These are phyloP conservation scores for Vanessa tameamea DNA, from an alignment of 1,140 invertebrate species.

Conservation along the genomic window DNA sequence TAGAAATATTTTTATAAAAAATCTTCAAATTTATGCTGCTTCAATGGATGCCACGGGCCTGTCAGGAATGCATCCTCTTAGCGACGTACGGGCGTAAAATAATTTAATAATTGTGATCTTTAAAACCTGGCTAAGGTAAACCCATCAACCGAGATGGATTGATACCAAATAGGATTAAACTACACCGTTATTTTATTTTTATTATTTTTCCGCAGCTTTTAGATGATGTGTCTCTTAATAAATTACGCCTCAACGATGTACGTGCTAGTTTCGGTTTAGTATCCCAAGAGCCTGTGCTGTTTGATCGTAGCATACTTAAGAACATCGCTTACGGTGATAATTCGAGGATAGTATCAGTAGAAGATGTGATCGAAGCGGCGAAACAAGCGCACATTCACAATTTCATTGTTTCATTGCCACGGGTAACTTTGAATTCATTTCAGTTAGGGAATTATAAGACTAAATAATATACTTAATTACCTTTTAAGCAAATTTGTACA, in stretches of 20 bases:
- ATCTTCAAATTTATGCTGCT: too few species aligned
- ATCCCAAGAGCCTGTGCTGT: slow-evolving; percentile 90
- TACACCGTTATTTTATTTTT: slow-evolving; percentile 7
- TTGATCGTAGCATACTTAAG: slow-evolving; percentile 88
- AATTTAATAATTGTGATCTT: too few species aligned
- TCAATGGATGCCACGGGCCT: too few species aligned
- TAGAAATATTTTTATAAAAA: too few species aligned
- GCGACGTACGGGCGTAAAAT: too few species aligned
- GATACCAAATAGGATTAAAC: too few species aligned
- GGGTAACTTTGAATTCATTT: background rate
- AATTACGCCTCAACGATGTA: slow-evolving; percentile 32
- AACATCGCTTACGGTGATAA: slow-evolving; percentile 93
- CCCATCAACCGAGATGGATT: too few species aligned
- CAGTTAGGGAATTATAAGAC: too few species aligned
- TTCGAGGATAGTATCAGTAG: slow-evolving; percentile 80
- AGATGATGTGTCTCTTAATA: slow-evolving; percentile 34
- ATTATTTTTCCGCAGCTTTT: slow-evolving; percentile 28
- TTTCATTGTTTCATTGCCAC: slow-evolving; percentile 81
- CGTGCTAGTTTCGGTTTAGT: slow-evolving; percentile 80
- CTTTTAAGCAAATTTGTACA: too few species aligned
- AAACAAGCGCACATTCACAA: slow-evolving; percentile 90
- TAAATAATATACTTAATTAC: too few species aligned
- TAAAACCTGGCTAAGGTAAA: too few species aligned
- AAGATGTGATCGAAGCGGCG: slow-evolving; percentile 89
- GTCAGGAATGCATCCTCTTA: too few species aligned